phyloP scores from a whole-genome alignment of 2,113 vertebrate genomes.

The Rhinichthys klamathensis region DNA sequence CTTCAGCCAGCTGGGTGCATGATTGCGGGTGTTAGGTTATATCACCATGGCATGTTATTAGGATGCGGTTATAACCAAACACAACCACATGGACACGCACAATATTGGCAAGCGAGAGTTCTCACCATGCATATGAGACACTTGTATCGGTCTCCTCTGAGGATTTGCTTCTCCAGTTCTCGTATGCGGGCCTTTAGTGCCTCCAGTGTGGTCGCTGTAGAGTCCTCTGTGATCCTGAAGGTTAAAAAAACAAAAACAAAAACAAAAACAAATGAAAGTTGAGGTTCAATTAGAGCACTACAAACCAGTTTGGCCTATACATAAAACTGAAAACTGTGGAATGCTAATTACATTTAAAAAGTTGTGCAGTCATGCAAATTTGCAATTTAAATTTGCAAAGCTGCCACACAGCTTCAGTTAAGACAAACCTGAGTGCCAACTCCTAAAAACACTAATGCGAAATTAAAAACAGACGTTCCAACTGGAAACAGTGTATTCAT shows the following conservation, averaged over 20 bases:
- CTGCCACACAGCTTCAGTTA: slow-evolving; percentile 2
- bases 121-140: slow-evolving; percentile 99
- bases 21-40: slow-evolving; percentile 15
- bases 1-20: neutral
- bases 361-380: neutral
- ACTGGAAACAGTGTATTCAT: slow-evolving; percentile 10
- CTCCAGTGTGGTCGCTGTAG: slow-evolving; percentile 95
- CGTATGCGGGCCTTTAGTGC: slow-evolving; percentile 98
- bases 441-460: neutral
- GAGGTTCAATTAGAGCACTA: neutral
- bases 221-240: slow-evolving; percentile 95
- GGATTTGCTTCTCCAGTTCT: slow-evolving; percentile 97
- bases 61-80: slow-evolving; percentile 5
- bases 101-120: slow-evolving; percentile 18
- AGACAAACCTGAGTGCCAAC: neutral
- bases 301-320: neutral
- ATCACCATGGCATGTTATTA: slow-evolving; percentile 6
- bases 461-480: neutral
- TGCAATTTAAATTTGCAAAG: neutral
- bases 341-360: neutral
- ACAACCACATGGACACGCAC: neutral
- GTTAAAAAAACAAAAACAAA: neutral
- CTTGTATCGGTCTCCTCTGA: slow-evolving; percentile 98
- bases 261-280: neutral
- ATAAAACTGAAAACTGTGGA: neutral